Percentiles rank a stretch among this genome's conserved stretches.
Evolutionary conservation across 2,888 invertebrate genomes (phyloP).

Genomic region (Eucriotettix oculatus): DNA sequence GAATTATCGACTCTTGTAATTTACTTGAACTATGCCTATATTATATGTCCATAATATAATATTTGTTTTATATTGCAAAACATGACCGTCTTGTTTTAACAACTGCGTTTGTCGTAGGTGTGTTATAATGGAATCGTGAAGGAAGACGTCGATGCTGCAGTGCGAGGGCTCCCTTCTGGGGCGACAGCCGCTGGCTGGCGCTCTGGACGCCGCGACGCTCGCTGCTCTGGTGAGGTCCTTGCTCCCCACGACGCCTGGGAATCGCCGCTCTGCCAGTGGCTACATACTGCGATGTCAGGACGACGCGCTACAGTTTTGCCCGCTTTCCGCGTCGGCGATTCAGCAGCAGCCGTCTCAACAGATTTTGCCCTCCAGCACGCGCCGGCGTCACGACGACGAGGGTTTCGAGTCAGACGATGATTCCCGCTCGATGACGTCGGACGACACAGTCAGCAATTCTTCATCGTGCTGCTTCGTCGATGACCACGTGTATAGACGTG

Average conservation of each 20-base stretch:
- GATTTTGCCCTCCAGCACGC: background rate
- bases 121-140: too few species aligned
- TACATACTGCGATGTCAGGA: constrained; percentile 7
- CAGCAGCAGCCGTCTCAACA: background rate
- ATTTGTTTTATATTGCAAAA: too few species aligned
- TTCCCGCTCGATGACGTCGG: constrained; percentile 16
- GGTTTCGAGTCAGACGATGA: constrained; percentile 32
- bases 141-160: constrained; percentile 4
- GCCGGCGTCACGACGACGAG: constrained; percentile 21
- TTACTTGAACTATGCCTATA: too few species aligned
- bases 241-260: constrained; percentile 1
- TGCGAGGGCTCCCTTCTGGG: constrained; percentile 16
- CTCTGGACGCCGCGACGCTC: constrained; percentile 15
- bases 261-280: constrained; percentile 1
- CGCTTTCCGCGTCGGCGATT: background rate
- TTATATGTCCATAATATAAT: too few species aligned
- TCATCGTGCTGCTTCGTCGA: constrained; percentile 13
- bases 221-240: constrained; percentile 14
- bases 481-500: constrained; percentile 12
- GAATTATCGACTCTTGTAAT: too few species aligned
- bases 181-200: constrained; percentile 14
- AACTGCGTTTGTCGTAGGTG: too few species aligned
- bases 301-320: constrained; percentile 6
- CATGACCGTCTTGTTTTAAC: too few species aligned
- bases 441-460: constrained; percentile 13